Conservation (phyloP, 2,888 invertebrate genomes). For the Nomada fabriciana region DNA sequence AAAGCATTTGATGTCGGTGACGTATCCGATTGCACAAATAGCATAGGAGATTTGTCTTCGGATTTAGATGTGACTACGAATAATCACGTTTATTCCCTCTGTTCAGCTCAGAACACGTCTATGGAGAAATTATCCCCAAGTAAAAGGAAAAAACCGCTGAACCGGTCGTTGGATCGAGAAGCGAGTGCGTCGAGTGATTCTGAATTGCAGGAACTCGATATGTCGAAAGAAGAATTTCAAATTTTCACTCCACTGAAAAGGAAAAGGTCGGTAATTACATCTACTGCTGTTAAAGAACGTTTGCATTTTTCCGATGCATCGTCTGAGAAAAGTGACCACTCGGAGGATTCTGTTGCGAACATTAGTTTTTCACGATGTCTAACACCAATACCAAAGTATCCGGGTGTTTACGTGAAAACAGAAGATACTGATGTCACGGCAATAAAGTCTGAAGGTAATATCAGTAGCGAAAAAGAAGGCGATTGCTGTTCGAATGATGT, state of each 20-base stretch:
- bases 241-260: slow-evolving; percentile 80
- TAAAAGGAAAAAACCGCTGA: slow-evolving; percentile 63
- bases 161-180: slow-evolving; percentile 42
- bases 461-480: background rate
- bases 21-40: background rate
- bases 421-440: background rate
- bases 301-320: slow-evolving; percentile 18
- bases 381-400: slow-evolving; percentile 52
- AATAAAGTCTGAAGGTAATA: background rate
- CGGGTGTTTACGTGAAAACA: background rate
- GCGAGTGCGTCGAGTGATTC: slow-evolving; percentile 3
- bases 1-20: background rate
- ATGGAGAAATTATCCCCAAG: slow-evolving; percentile 61
- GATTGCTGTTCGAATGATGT: background rate
- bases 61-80: background rate
- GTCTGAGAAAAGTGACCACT: slow-evolving; percentile 22
- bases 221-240: slow-evolving; percentile 75
- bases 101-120: background rate
- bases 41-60: slow-evolving; percentile 1
- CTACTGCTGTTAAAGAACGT: background rate
- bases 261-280: slow-evolving; percentile 57
- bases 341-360: slow-evolving; percentile 19
- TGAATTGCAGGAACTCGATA: slow-evolving; percentile 55
- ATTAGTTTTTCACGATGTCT: slow-evolving; percentile 54
- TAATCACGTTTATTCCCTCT: background rate